Base-by-base conservation (phyloP, 1,140 invertebrate genomes). In the Drosophila kanapiae region DNA sequence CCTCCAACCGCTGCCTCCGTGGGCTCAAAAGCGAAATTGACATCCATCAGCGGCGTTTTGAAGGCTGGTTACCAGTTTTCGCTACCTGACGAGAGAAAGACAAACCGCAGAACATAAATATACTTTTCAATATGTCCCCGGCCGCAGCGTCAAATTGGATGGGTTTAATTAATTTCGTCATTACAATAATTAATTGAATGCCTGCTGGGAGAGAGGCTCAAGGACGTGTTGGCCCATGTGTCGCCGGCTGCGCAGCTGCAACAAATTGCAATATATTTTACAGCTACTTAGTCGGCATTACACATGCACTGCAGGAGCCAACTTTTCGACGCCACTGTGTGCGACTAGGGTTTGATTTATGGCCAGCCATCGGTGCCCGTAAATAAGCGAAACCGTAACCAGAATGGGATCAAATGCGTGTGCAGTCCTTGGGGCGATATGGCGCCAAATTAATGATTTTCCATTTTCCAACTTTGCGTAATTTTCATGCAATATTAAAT, bases 131-230 rank as follows among this genome's bases (percentile, higher is more conserved):
- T 81, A 76, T 82, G 61, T 23, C 40, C 63, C 37, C 47, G 47
- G 67, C 78, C 77, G 40, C 82, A 84, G 35, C 70, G 51, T 51
- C 58, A 69, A 69, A 67, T 61, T 81, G 82, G 69, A 78, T 78
- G 60, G 57, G 77, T 65, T 82, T 82, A 86, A 86, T 86, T 86
- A 86, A 82, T 86, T 86, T 86, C 71, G 56, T 79, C 79, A 86
- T 86, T 76, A 86, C 76, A 82, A 82, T 85, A 87, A 86, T 82
- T 75, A 82, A 82, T 86, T 86, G 54, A 86, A 56, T 74, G 68
- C 64, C 63, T 53, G 81, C 27, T 53, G 27, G 49, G 49, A 9
- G 27, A 9, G 33, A 18, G 64, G 68, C 70, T 51, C 68, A 74
- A 74, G 70, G 68, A 74, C 54, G 51, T 72, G 56, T 61, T 37